phyloP scores from a whole-genome alignment of 2,888 invertebrate species.

The Tipula confusa region DNA sequence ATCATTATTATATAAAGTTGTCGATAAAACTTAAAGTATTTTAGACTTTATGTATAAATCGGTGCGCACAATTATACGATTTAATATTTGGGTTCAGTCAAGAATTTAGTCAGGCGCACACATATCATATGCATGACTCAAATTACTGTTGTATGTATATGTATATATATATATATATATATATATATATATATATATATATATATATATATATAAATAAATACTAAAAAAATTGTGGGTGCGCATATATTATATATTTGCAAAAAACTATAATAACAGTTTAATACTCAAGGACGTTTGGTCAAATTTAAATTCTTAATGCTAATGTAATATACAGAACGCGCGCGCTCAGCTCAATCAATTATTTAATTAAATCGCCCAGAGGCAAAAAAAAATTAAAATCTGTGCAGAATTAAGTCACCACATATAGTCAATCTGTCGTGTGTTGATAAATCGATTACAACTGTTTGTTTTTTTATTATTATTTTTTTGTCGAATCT shows the following conservation, averaged over 20 bases:
- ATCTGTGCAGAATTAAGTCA: background rate
- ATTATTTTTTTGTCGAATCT: background rate
- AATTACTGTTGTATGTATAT: too few relatives aligned
- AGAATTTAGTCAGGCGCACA: background rate
- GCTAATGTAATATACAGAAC: background rate
- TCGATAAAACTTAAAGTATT: background rate
- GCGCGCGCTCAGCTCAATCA: background rate
- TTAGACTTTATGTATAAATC: background rate
- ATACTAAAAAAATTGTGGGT: background rate
- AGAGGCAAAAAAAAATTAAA: background rate
- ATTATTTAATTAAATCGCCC: background rate
- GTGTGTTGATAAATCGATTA: background rate
- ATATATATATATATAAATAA: background rate
- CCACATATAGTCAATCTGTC: background rate
- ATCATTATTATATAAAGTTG: background rate
- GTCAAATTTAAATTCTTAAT: background rate
- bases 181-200: background rate
- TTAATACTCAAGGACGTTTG: background rate
- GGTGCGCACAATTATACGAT: too few relatives aligned
- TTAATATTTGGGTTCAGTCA: background rate
- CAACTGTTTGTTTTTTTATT: background rate
- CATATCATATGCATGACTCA: too few relatives aligned
- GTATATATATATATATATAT: background rate
- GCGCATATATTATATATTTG: background rate
- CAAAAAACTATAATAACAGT: background rate